Conservation (phyloP, 2,797 vertebrate species). For the Borostomias antarcticus region DNA sequence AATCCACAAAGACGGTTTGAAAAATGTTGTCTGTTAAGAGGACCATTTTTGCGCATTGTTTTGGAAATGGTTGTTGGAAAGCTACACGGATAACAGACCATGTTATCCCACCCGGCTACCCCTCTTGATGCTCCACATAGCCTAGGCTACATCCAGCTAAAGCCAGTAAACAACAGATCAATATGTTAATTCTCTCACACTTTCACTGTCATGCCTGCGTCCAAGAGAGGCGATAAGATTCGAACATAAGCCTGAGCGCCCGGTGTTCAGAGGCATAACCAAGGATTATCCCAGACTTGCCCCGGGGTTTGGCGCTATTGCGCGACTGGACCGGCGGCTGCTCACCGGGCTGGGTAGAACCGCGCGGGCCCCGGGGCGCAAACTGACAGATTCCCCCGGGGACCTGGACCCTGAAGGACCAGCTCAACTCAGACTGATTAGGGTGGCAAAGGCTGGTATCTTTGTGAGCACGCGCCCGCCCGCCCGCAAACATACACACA, state of each 20-base stretch:
- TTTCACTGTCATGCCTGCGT: slow-evolving; percentile 46
- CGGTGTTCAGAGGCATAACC: slow-evolving; percentile 51
- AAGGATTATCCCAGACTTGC: slow-evolving; percentile 70
- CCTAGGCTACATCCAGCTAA: slow-evolving; percentile 47
- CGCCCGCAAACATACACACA: too few species aligned
- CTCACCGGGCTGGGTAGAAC: slow-evolving; percentile 58
- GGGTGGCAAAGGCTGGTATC: slow-evolving; percentile 69
- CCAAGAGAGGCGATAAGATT: slow-evolving; percentile 63
- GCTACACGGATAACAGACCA: slow-evolving; percentile 32
- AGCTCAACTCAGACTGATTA: slow-evolving; percentile 61
- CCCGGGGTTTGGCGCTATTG: slow-evolving; percentile 65
- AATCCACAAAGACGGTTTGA: slow-evolving; percentile 39
- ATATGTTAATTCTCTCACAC: slow-evolving; percentile 65
- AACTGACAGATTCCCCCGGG: slow-evolving; percentile 61
- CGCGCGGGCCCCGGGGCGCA: slow-evolving; percentile 65
- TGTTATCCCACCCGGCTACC: slow-evolving; percentile 45
- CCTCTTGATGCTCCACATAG: slow-evolving; percentile 23
- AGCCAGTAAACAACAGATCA: slow-evolving; percentile 57
- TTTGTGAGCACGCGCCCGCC: slow-evolving; percentile 50
- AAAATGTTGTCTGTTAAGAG: neutral
- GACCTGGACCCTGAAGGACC: slow-evolving; percentile 36
- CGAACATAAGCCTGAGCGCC: slow-evolving; percentile 33
- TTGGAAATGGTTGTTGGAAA: slow-evolving; percentile 4
- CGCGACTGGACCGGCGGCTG: slow-evolving; percentile 65
- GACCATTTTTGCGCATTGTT: neutral